Evolutionary conservation across 1,140 invertebrate genomes (phyloP).

Genomic region (Cataglyphis hispanica): DNA sequence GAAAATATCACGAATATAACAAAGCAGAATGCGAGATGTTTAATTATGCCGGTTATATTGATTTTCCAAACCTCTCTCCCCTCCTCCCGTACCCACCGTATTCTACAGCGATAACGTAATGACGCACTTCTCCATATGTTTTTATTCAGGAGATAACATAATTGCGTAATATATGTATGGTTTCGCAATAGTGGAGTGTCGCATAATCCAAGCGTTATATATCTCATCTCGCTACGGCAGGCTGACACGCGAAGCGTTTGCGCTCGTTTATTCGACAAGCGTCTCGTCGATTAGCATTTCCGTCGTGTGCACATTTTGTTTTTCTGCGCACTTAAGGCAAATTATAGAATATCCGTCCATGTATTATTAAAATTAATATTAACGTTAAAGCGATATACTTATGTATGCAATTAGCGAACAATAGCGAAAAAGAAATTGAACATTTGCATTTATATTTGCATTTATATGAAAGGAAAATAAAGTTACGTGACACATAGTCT

Average conservation of each 20-base stretch:
- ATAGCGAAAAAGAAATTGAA: neutral
- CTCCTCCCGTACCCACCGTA: neutral
- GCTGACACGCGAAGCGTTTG: constrained; percentile 61
- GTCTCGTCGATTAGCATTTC: constrained; percentile 41
- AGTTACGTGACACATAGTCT: neutral
- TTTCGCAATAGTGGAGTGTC: constrained; percentile 2
- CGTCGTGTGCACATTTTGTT: neutral
- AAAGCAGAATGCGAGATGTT: neutral
- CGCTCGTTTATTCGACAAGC: constrained; percentile 45
- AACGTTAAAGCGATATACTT: neutral
- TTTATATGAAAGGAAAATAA: neutral
- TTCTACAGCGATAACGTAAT: neutral
- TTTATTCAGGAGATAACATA: constrained; percentile 42
- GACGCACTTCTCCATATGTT: constrained; percentile 14
- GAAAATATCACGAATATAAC: neutral
- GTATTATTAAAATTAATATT: neutral
- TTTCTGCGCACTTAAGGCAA: no score
- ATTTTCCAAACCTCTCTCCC: neutral
- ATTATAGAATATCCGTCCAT: neutral
- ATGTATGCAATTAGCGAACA: neutral
- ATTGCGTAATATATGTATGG: constrained; percentile 38
- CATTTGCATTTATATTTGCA: neutral
- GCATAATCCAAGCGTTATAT: constrained; percentile 29
- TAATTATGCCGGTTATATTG: constrained; percentile 24
- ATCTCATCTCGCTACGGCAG: constrained; percentile 15